phyloP scores from a whole-genome alignment of 2,113 vertebrate species.

The Podarcis muralis region DNA sequence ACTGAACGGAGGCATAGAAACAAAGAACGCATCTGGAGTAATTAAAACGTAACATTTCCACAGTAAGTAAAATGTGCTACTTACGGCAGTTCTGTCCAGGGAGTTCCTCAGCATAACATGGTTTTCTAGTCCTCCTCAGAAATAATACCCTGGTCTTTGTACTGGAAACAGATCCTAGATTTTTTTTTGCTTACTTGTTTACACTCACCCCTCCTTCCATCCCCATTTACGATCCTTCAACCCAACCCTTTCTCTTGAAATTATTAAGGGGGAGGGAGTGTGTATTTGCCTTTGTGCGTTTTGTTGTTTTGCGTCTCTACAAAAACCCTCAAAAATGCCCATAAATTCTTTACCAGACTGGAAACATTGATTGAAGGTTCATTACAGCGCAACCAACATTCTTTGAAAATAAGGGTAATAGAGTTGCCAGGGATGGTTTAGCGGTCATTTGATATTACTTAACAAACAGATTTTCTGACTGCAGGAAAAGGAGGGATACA shows the following conservation, averaged over 20 bases:
- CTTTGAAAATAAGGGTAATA: constrained; percentile 45
- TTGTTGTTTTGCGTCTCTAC: neutral
- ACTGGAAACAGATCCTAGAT: neutral
- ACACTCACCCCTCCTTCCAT: neutral
- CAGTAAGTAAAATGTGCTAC: neutral
- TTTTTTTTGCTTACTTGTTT: neutral
- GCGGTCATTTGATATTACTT: neutral
- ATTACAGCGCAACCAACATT: constrained; percentile 50
- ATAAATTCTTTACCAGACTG: constrained; percentile 63
- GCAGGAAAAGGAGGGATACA: too few species aligned
- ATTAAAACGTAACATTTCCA: neutral
- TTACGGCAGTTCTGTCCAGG: neutral
- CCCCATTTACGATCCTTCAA: too few species aligned
- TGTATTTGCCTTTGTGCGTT: constrained; percentile 20
- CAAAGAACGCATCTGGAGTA: neutral
- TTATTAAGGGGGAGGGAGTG: neutral
- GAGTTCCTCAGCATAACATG: neutral
- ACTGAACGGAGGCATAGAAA: neutral
- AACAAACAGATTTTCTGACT: neutral
- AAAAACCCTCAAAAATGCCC: constrained; percentile 57
- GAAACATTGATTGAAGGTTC: constrained; percentile 57
- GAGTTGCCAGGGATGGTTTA: constrained; percentile 49
- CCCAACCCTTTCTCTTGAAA: neutral
- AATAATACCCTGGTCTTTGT: neutral
- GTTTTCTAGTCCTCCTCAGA: neutral